Evolutionary conservation across 2,113 vertebrate genomes (phyloP), one percentile per base, ranked within the genome.

Genomic region (Aegithalos caudatus): DNA sequence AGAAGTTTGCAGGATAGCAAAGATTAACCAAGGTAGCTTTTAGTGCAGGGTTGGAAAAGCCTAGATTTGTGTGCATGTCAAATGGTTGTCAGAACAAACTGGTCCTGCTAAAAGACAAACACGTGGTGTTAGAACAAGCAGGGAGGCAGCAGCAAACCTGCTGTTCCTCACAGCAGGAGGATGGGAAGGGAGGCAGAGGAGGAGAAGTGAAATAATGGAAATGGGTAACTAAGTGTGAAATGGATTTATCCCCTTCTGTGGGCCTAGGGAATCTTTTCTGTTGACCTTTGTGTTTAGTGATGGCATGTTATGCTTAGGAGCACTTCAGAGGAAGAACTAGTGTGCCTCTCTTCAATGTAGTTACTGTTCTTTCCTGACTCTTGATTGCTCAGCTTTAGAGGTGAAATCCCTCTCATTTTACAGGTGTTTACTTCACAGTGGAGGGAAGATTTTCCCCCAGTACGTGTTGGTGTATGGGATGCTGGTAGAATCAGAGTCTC

Each of bases 351-450:
- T 67, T 48, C 31, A 64, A 20, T n/a, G 17, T 18, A 40, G 7
- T 40, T 35, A 15, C 33, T 58, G 7, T 60, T 66, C 17, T 70
- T 56, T 81, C 7, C 4, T 31, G 51, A 7, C 38, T 58, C 10
- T 35, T 70, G 48, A 38, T 23, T 23, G 19, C 48, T 25, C 4
- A 18, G 56, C 61, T 84, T 57, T n/a, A 67, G 31, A 44, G 51
- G 17, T 84, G 80, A 44, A 83, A 77, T 51, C 69, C 90, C 24
- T 94, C 21, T 92, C 21, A 17, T 62, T 94, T 60, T 62, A 31
- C 54, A 99, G 99, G 81, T 99, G 99, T 97, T 97, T 99, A 73
- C 97, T 99, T 85, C 99, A 99, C 56, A 98, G 98, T 10, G 99
- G 99, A 90, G 99, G 99, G 22, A 98, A 98, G 65, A 98, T 99